Evolutionary conservation across 2,888 invertebrate species (phyloP), one percentile per base, ranked within the genome.

Genomic region (Trissolcus japonicus): DNA sequence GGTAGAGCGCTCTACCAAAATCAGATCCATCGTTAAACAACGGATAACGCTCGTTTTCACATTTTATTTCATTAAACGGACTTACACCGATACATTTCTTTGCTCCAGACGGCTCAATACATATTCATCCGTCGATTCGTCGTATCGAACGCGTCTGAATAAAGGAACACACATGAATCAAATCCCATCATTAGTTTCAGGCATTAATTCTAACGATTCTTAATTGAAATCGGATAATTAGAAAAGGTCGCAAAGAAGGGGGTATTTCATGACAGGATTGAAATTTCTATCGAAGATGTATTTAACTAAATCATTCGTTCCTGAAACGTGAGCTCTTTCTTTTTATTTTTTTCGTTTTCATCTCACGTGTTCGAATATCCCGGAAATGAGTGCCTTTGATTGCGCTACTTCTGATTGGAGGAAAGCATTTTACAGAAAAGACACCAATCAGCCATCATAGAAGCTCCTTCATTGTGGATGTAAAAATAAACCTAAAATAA

Each of bases 1-100:
- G 81, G 80, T 78, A 78, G 35, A 35, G 80, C 77, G 81, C 79
- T 74, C 78, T 66, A 56, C 50, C 73, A 73, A 68, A 72, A 61
- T 61, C 53, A 63, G 62, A 69, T 59, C 50, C 68, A 59, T 60
- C 59, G 75, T 67, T 75, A 57, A 62, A 68, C 68, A 75, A 68
- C 63, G 68, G 57, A 68, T 59, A 51, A 62, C 59, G 53, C 35
- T 46, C 35, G 48, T 43, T 57, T 59, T n/a, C 7, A 14, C 57
- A 29, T 62, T 68, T 68, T 57, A 66, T 56, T 66, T 29, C 65
- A 55, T 14, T 35, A 9, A 6, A 35, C 35, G 35, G 9, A 35
- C 35, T 35, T 9, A 11, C 35, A 35, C 35, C 35, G 35, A 35
- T 35, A 35, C 43, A 63, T 54, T 19, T 53, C n/a, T 40, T 16